Conservation (phyloP, 2,888 invertebrate species). For the Amblyjoppa proteus region DNA sequence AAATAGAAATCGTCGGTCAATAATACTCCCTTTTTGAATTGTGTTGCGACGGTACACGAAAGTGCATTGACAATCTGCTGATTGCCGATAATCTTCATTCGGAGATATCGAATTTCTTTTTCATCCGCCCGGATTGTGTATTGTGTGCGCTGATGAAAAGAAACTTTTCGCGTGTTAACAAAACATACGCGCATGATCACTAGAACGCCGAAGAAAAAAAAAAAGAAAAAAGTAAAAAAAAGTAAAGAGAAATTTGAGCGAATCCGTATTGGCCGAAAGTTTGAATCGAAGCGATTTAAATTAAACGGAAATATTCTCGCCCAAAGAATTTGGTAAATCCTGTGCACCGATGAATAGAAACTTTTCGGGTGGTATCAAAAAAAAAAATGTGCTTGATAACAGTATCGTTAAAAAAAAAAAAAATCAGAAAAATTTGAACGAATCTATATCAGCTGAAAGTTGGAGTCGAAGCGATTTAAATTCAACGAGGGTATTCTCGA, state of each 20-base stretch:
- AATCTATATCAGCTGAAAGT: no score
- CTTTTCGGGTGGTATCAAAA: background rate
- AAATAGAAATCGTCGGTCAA: no score
- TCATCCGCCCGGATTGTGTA: background rate
- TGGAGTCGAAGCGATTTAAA: no score
- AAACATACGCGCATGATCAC: background rate
- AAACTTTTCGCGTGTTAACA: conserved; percentile 3
- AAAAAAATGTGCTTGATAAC: background rate
- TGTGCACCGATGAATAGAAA: conserved; percentile 28
- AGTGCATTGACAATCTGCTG: conserved; percentile 82
- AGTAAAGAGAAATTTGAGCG: no score
- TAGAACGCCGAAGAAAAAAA: background rate
- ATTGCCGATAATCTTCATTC: conserved; percentile 81
- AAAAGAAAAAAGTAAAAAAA: no score
- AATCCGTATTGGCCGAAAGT: no score
- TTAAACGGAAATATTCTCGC: no score
- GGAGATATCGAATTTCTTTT: conserved; percentile 74
- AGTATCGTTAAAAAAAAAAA: no score
- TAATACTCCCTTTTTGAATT: conserved; percentile 63
- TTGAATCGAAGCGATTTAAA: no score
- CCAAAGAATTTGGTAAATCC: no score
- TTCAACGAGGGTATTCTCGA: no score
- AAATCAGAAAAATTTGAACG: no score
- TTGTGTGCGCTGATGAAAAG: background rate
- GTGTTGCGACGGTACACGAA: conserved; percentile 74